Base-by-base conservation (phyloP, 2,797 vertebrate genomes). In the Xiphorhynchus erythropygius region DNA sequence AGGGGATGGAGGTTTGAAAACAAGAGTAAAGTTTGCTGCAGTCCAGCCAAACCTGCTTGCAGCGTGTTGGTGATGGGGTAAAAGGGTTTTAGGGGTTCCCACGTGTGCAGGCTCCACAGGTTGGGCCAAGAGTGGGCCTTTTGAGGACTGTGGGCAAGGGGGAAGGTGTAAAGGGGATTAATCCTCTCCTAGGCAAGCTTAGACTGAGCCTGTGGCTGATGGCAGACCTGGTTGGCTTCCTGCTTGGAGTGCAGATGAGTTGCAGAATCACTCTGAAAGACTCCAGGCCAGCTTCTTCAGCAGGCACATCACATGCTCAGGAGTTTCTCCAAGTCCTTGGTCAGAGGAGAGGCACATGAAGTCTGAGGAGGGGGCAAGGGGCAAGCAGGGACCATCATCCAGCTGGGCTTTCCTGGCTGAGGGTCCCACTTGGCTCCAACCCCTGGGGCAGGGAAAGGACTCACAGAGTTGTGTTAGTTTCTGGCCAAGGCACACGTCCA, bases 11-110 rank as follows among this genome's bases (percentile, higher is more conserved):
- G 55, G 41, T 27, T 47, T 21, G 52, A 10, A 22, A 50, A 11
- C 2, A 37, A 60, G 37, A n/a, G 30, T 5, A 2, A 42, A 30
- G n/a, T 28, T 33, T 18, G 56, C 47, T 16, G 56, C 30, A 32
- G 27, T 37, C 5, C 0, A 2, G 8, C 11, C 41, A 25, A 53
- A 14, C 0, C 9, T 9, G 33, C 37, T 18, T 4, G 35, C 0
- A 4, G 18, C 0, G 2, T 30, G 52, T 11, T 7, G 35, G 56
- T 1, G 28, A 9, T 14, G 12, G 59, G 30, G 9, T 24, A 57
- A 24, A 49, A 10, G 55, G 32, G 10, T 33, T 74, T n/a, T 5
- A 2, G 17, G 32, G 63, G 30, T 50, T 77, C 17, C 27, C 0
- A 0, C 28, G 11, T 4, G 14, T 3, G 1, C 7, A 28, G 33